Percentiles rank a stretch among this genome's conserved stretches.
Conservation (phyloP, 2,797 vertebrate species). For the Sebastiscus albofasciatus region DNA sequence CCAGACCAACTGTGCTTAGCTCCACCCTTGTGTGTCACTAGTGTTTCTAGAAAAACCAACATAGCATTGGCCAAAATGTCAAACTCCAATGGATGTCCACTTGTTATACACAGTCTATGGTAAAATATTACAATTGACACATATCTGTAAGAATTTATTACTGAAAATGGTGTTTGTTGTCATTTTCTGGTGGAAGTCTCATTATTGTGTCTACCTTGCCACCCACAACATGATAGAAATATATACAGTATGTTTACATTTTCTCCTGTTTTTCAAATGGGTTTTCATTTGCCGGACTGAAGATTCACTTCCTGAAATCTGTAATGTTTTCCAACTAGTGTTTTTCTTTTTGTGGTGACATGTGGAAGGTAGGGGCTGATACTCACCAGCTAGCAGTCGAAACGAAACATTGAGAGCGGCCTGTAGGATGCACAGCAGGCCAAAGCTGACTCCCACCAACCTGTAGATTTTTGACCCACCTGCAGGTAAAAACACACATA, state of each 20-base stretch:
- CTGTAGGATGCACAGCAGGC: slow-evolving; percentile 32
- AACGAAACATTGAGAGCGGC: not conserved
- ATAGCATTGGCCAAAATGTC: too few relatives aligned
- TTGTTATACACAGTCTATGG: too few relatives aligned
- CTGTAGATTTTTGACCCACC: not conserved
- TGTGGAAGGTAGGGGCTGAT: not conserved
- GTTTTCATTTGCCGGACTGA: not conserved
- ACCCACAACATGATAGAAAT: not conserved
- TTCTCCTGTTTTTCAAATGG: not conserved
- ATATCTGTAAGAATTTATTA: not conserved
- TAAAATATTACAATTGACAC: not conserved
- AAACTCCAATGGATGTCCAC: too few relatives aligned
- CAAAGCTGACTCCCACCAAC: slow-evolving; percentile 32
- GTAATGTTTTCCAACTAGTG: not conserved
- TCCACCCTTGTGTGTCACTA: too few relatives aligned
- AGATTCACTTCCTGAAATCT: not conserved
- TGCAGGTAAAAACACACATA: not conserved
- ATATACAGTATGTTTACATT: not conserved
- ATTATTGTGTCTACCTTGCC: not conserved
- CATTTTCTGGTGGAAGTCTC: not conserved
- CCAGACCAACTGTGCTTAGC: too few relatives aligned
- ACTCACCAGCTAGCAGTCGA: not conserved
- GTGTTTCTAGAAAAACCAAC: too few relatives aligned
- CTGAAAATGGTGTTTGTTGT: not conserved
- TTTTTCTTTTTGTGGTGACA: not conserved